Evolutionary conservation across 1,140 invertebrate genomes (phyloP), one percentile per base, ranked within the genome.

Genomic region (Pseudomyrmex flavicornis): DNA sequence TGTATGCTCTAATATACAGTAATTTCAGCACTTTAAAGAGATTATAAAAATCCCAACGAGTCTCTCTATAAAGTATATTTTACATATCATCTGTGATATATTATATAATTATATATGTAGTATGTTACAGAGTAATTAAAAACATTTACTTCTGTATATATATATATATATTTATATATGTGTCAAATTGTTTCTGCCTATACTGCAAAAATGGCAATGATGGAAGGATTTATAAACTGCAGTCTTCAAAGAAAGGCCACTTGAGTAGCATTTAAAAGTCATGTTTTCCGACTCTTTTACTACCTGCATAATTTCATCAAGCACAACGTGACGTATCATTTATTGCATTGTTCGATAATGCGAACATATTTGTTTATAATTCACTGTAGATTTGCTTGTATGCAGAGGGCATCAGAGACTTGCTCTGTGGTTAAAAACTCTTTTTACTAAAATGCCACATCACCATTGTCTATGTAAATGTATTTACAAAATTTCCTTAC

Each of bases 171-270:
- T 35, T 35, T 35, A 35, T 35, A 35, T 61, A 80, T 62, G 66
- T 44, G 72, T 84, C 61, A 84, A 87, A 82, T 90, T 35, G 35
- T 35, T 79, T 87, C 48, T 73, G 80, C 61, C 68, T 85, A 77
- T 85, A 80, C 83, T 85, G 79, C 68, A 87, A 86, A 86, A 85
- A 87, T 90, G 82, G 88, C 89, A 90, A 92, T 90, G 80, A 91
- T 90, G 85, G 87, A 91, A 90, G 88, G 88, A 85, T 91, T 84
- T 90, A 85, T 88, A 91, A 93, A 92, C 88, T 91, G 90, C 93
- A 94, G 92, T 94, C 93, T 94, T 92, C 84, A 91, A 85, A 88
- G 80, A 94, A 93, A 94, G 93, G 93, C 92, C 92, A 94, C 93
- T 91, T 91, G 86, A 88, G 85, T 85, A 88, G 77, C 79, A 88